phyloP scores from a whole-genome alignment of 2,888 invertebrate genomes.

The Caenorhabditis angaria region DNA sequence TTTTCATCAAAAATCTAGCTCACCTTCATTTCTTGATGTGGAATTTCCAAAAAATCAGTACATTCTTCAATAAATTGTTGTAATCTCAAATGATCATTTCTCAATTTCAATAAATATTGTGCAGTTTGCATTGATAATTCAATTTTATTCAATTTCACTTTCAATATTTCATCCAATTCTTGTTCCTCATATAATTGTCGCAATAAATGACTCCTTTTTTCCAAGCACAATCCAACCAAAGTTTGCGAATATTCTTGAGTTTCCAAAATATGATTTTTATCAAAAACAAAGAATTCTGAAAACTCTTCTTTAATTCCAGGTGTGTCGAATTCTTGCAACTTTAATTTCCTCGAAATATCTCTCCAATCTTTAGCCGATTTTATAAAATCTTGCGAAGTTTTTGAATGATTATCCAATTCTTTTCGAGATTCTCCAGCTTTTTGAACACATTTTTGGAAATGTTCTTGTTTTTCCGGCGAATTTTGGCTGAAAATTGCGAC shows the following conservation, averaged over 20 bases:
- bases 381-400: not conserved
- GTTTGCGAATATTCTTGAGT: constrained; percentile 24
- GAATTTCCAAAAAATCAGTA: constrained; percentile 32
- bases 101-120: not conserved
- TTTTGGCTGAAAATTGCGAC: constrained; percentile 7
- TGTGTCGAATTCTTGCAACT: constrained; percentile 29
- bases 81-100: constrained; percentile 4
- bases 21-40: constrained; percentile 50
- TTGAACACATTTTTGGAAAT: constrained; percentile 20
- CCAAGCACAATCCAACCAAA: constrained; percentile 26
- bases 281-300: not conserved
- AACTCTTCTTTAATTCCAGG: constrained; percentile 35
- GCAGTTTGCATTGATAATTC: constrained; percentile 21
- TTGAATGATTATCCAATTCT: not conserved
- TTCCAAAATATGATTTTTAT: constrained; percentile 12
- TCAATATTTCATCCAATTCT: not conserved
- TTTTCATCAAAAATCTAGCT: not conserved
- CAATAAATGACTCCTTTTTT: constrained; percentile 20
- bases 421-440: constrained; percentile 18
- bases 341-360: constrained; percentile 7
- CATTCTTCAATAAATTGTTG: constrained; percentile 29
- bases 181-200: constrained; percentile 27
- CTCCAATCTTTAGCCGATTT: not conserved
- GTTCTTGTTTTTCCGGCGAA: constrained; percentile 9
- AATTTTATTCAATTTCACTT: constrained; percentile 3